Evolutionary conservation across 2,113 vertebrate species (phyloP).

Genomic region (Papio anubis): DNA sequence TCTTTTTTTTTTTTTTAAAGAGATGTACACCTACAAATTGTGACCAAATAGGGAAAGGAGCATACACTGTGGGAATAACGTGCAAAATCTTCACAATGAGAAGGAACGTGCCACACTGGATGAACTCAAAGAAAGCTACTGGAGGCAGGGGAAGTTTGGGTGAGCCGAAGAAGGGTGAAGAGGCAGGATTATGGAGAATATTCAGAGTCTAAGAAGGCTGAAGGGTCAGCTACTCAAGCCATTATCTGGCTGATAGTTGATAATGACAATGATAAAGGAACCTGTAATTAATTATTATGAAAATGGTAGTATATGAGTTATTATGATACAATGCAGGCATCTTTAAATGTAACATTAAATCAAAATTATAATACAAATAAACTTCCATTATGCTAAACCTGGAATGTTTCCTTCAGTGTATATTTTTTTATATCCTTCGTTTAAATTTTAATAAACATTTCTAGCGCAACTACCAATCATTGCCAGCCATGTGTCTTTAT

Average conservation of each 20-base stretch:
- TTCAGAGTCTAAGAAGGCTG: background rate
- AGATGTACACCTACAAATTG: background rate
- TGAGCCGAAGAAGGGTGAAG: background rate
- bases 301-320: background rate
- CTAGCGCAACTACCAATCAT: background rate
- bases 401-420: background rate
- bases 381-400: background rate
- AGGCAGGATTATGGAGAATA: background rate
- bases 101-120: accelerated
- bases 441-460: background rate
- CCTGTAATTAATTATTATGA: background rate
- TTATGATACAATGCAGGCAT: background rate
- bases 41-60: background rate
- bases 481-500: background rate
- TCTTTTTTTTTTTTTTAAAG: background rate
- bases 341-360: background rate
- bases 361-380: background rate
- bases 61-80: too few species aligned
- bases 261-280: background rate
- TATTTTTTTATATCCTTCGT: background rate
- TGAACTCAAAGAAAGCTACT: background rate
- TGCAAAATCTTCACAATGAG: background rate
- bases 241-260: background rate
- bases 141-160: background rate
- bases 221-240: background rate